phyloP scores from a whole-genome alignment of 2,113 vertebrate species.

The Chelonoidis abingdonii region DNA sequence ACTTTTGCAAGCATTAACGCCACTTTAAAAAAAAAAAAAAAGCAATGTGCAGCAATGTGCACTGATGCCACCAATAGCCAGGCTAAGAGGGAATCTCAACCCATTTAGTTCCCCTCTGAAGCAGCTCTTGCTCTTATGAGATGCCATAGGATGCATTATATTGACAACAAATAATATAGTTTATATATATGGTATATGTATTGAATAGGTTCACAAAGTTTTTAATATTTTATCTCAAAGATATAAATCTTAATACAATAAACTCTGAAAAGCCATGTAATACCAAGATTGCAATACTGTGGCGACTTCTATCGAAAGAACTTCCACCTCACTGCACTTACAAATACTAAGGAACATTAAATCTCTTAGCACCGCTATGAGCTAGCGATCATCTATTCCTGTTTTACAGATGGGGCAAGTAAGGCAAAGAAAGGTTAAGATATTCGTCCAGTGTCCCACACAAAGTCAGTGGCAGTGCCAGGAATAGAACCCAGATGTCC shows the following conservation, averaged over 20 bases:
- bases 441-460: background rate
- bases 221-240: background rate
- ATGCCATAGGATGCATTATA: background rate
- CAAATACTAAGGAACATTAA: background rate
- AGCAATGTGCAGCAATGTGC: rapidly evolving
- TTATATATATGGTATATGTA: background rate
- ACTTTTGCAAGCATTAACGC: background rate
- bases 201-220: background rate
- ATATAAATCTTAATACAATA: background rate
- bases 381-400: background rate
- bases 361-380: background rate
- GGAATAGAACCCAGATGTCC: background rate
- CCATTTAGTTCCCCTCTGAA: conserved; percentile 10
- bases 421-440: background rate
- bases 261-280: background rate
- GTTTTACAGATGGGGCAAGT: background rate
- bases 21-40: background rate
- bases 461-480: background rate
- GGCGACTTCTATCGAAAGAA: background rate
- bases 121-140: background rate
- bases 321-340: background rate
- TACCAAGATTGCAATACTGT: background rate
- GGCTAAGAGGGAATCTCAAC: background rate
- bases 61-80: rapidly evolving
- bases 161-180: background rate